Evolutionary conservation across 2,888 invertebrate species (phyloP), one percentile per base, ranked within the genome.

Genomic region (Coleophora flavipennella): DNA sequence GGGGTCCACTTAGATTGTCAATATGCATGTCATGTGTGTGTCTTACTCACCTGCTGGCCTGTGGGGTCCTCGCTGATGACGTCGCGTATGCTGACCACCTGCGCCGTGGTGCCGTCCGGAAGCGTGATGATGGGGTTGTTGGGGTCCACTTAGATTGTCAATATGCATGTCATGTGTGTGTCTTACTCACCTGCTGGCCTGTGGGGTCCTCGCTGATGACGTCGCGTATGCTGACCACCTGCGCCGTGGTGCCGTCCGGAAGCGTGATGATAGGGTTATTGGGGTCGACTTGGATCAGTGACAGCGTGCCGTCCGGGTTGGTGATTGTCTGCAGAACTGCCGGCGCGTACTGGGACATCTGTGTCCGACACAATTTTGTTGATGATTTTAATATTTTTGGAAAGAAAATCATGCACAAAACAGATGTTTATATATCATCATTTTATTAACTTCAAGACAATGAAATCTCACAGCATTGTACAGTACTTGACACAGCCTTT

Each of bases 101-200:
- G 92, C 45, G 97, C 97, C 48, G 97, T 94, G 8, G 96, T 93
- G 48, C 97, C 97, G 86, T 98, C 97, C 1, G 97, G 94, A 85
- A 97, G 97, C 57, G 94, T 96, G 75, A 97, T 96, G 7, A 96
- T 96, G n/a, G n/a, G n/a, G n/a, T n/a, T n/a, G n/a, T n/a, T n/a
- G n/a, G n/a, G n/a, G n/a, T n/a, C n/a, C n/a, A n/a, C n/a, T n/a
- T n/a, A n/a, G n/a, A n/a, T n/a, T n/a, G n/a, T n/a, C n/a, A n/a
- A n/a, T n/a, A n/a, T n/a, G n/a, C n/a, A n/a, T n/a, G n/a, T n/a
- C n/a, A n/a, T n/a, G n/a, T n/a, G n/a, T n/a, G n/a, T n/a, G n/a
- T n/a, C n/a, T n/a, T n/a, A n/a, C n/a, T n/a, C 20, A 20, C 20
- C 20, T 20, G 20, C 3, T 20, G 20, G 3, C 20, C 51, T 1